Evolutionary conservation across 2,797 vertebrate species (phyloP).

Genomic region (Sebastes itinus): DNA sequence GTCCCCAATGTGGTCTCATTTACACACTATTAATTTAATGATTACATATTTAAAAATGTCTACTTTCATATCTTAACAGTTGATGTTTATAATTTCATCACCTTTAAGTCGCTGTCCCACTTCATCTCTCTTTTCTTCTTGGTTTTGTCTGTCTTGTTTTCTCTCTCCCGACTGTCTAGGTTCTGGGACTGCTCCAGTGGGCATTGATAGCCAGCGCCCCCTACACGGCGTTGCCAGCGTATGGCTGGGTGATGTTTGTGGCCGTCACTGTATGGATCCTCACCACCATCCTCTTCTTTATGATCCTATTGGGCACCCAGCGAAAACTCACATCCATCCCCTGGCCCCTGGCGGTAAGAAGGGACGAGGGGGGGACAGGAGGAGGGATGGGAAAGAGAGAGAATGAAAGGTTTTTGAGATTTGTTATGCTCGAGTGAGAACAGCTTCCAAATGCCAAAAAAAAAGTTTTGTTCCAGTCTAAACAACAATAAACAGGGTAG

Average conservation of each 20-base stretch:
- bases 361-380: rapidly evolving
- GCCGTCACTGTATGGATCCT: conserved; percentile 90
- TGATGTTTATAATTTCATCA: background rate
- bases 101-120: background rate
- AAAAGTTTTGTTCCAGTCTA: background rate
- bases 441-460: background rate
- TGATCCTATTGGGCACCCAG: conserved; percentile 82
- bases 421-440: background rate
- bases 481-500: background rate
- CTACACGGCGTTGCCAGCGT: conserved; percentile 57
- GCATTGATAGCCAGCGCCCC: conserved; percentile 82
- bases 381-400: background rate
- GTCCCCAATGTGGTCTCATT: background rate
- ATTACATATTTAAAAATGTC: background rate
- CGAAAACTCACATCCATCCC: conserved; percentile 79
- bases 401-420: background rate
- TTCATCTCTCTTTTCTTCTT: background rate
- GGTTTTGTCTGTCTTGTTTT: background rate
- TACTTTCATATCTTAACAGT: background rate
- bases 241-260: conserved; percentile 94
- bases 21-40: background rate
- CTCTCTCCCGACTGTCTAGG: conserved; percentile 64
- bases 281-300: conserved; percentile 84
- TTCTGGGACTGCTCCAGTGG: conserved; percentile 91
- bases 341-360: conserved; percentile 87